phyloP scores from a whole-genome alignment of 2,113 vertebrate species.

The Dermatemys mawii region DNA sequence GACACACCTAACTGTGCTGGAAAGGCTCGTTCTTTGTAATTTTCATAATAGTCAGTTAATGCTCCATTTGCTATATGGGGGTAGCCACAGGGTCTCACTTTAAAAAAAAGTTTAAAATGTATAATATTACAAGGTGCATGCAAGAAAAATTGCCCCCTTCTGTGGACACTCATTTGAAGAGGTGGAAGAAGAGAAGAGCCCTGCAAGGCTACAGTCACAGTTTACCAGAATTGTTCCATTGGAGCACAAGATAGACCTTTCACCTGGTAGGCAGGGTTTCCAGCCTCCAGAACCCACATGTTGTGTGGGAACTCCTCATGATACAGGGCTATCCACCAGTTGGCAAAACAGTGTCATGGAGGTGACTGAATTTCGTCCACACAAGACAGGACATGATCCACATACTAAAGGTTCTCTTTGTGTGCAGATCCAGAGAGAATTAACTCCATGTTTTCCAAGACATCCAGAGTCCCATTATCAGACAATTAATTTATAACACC shows the following conservation, averaged over 20 bases:
- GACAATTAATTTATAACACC: neutral
- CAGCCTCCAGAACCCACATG: neutral
- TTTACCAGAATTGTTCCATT: neutral
- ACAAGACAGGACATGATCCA: neutral
- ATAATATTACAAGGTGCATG: neutral
- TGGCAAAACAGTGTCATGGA: neutral
- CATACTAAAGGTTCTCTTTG: neutral
- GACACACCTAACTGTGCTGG: neutral
- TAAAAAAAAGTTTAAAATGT: neutral
- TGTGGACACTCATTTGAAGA: neutral
- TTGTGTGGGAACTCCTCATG: neutral
- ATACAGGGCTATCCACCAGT: neutral
- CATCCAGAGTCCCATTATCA: neutral
- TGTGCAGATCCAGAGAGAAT: neutral
- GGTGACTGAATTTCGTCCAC: neutral
- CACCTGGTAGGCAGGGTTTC: no score
- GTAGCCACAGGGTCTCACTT: neutral
- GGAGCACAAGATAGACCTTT: no score
- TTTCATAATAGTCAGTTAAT: rapidly evolving
- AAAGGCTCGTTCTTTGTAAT: neutral
- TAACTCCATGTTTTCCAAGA: neutral
- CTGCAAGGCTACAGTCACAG: neutral
- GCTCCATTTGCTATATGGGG: neutral
- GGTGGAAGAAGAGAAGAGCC: neutral
- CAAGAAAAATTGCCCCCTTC: neutral